These are phyloP conservation scores for Mormyrus iriodes DNA, from an alignment of 2,113 vertebrate species.

Conservation along the genomic window DNA sequence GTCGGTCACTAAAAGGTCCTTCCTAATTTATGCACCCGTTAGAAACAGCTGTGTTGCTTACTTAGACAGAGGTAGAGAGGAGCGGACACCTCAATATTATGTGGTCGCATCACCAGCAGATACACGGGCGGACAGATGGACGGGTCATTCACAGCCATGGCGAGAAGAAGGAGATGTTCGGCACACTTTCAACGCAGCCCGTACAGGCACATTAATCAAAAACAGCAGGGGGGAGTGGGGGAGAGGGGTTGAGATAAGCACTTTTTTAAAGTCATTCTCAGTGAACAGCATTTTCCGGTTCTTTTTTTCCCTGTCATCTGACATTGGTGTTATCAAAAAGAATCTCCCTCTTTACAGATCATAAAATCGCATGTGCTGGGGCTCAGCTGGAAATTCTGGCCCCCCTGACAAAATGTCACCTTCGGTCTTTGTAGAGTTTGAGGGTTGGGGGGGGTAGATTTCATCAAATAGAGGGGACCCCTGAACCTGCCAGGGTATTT, in stretches of 20 bases:
- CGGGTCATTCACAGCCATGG: not conserved
- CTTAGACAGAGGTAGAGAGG: not conserved
- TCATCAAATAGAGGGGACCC: not conserved
- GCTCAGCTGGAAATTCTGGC: not conserved
- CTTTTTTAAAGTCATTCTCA: conserved; percentile 4
- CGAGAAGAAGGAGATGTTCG: not conserved
- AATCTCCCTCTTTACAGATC: not conserved
- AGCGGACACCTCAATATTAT: not conserved
- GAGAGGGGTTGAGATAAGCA: not conserved
- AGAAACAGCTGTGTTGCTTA: not conserved
- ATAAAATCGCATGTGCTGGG: not conserved
- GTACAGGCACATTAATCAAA: conserved; percentile 6
- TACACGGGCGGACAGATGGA: not conserved
- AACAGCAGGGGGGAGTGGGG: not conserved
- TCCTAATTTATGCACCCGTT: not conserved
- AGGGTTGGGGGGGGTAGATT: not conserved
- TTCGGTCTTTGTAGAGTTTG: not conserved
- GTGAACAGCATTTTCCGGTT: not conserved
- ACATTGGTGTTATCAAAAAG: not conserved
- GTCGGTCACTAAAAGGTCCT: not conserved
- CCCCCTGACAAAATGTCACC: not conserved
- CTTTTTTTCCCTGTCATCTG: not conserved
- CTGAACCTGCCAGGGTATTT: not conserved
- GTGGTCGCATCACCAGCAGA: not conserved
- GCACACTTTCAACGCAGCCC: not conserved